Conservation (phyloP, 2,113 vertebrate species). For the Dendropsophus ebraccatus region DNA sequence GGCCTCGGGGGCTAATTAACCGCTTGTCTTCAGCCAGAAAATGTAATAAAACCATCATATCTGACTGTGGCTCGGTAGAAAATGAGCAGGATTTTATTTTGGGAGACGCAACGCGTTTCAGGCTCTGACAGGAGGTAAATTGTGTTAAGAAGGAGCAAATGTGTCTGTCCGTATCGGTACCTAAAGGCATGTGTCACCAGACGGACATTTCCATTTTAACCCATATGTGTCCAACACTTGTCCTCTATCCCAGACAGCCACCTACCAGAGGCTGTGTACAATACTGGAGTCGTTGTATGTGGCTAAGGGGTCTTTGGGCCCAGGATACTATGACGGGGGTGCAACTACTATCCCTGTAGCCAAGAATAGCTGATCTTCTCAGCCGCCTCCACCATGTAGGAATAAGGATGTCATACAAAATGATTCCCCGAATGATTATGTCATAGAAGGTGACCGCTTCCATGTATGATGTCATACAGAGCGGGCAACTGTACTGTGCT, state of each 20-base stretch:
- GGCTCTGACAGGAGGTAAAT: slow-evolving; percentile 27
- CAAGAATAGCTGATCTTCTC: no score
- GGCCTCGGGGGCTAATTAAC: slow-evolving; percentile 47
- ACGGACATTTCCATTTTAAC: background rate
- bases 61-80: slow-evolving; percentile 2
- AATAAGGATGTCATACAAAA: no score
- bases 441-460: no score
- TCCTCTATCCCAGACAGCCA: background rate
- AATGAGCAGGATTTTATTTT: slow-evolving; percentile 8
- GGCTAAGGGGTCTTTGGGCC: no score
- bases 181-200: background rate
- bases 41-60: slow-evolving; percentile 13
- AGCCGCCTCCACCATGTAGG: background rate
- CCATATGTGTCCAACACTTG: background rate
- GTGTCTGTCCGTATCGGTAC: background rate
- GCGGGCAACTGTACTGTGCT: no score
- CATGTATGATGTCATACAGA: no score
- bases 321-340: no score
- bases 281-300: no score
- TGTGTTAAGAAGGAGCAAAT: slow-evolving; percentile 29
- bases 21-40: slow-evolving; percentile 20
- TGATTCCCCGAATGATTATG: no score
- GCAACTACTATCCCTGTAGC: no score
- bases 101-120: slow-evolving; percentile 5
- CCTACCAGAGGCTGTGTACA: no score